Percentiles rank a stretch among this genome's conserved stretches.
These are phyloP conservation scores for Chondrosia reniformis DNA, from an alignment of 37 sponge, comb jelly and placozoan genomes.

Conservation along the genomic window DNA sequence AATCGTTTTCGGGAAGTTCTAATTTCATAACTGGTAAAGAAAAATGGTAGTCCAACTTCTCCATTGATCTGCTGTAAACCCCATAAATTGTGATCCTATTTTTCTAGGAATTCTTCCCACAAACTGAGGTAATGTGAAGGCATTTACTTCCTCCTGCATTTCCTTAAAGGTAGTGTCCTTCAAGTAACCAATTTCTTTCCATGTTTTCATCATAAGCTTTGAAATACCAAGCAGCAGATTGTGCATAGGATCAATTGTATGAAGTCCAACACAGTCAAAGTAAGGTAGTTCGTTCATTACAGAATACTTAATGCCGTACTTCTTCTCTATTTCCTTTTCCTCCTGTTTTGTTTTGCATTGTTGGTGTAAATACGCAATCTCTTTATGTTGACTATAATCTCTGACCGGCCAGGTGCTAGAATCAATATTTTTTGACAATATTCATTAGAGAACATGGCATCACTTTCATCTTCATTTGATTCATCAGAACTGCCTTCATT, in stretches of 20 bases:
- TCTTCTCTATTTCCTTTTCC: not conserved
- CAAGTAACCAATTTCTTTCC: slow-evolving; percentile 9
- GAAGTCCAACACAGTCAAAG: not conserved
- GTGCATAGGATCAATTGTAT: slow-evolving; percentile 20
- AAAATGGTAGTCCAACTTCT: slow-evolving; percentile 34
- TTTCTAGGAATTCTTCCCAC: slow-evolving; percentile 44
- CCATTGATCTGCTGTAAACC: slow-evolving; percentile 68
- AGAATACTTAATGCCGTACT: slow-evolving; percentile 2
- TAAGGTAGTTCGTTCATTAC: slow-evolving; percentile 10
- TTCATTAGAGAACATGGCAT: too few species aligned
- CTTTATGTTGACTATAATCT: not conserved
- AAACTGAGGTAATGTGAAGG: slow-evolving; percentile 12
- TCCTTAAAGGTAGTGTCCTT: not conserved
- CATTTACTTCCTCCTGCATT: slow-evolving; percentile 28
- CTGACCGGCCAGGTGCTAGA: not conserved
- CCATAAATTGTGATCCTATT: slow-evolving; percentile 29
- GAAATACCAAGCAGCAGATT: not conserved
- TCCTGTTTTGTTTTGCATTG: not conserved
- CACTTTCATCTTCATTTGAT: too few species aligned
- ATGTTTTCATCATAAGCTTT: not conserved
- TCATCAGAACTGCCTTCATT: too few species aligned
- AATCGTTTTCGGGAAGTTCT: slow-evolving; percentile 14
- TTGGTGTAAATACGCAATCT: not conserved
- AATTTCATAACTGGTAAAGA: slow-evolving; percentile 12
- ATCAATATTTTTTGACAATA: too few species aligned